Conservation (phyloP, 1,140 invertebrate species). For the Carcinoscorpius rotundicauda region DNA sequence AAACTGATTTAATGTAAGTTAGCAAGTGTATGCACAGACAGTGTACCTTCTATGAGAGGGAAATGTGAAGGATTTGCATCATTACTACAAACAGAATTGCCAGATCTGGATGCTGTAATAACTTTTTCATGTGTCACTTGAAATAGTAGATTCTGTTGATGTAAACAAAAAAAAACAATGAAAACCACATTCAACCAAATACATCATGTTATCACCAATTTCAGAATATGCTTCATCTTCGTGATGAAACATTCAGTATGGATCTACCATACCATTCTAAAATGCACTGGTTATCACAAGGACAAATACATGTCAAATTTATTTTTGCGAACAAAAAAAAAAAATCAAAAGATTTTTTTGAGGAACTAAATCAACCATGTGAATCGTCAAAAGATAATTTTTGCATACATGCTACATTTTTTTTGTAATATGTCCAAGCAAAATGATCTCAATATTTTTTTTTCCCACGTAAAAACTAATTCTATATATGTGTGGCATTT, state of each 20-base stretch:
- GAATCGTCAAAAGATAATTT: neutral
- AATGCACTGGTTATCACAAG: neutral
- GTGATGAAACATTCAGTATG: neutral
- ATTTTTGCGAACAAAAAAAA: neutral
- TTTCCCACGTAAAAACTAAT: too few species aligned
- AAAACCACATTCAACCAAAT: neutral
- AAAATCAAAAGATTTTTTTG: neutral
- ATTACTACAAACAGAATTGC: neutral
- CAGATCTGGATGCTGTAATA: neutral
- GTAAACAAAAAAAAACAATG: neutral
- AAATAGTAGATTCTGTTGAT: neutral
- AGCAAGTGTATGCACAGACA: slow-evolving; percentile 1
- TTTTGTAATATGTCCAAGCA: neutral
- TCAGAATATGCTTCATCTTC: neutral
- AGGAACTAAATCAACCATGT: neutral
- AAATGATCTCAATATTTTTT: neutral
- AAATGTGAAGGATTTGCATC: neutral
- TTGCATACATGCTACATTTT: neutral
- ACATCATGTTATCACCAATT: neutral
- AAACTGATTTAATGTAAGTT: neutral
- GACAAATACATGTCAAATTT: neutral
- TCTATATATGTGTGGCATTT: too few species aligned
- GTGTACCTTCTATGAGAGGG: neutral
- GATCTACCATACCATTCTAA: neutral
- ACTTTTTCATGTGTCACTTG: neutral